Base-by-base conservation (phyloP, 2,888 invertebrate species). In the Lycia hirtaria region DNA sequence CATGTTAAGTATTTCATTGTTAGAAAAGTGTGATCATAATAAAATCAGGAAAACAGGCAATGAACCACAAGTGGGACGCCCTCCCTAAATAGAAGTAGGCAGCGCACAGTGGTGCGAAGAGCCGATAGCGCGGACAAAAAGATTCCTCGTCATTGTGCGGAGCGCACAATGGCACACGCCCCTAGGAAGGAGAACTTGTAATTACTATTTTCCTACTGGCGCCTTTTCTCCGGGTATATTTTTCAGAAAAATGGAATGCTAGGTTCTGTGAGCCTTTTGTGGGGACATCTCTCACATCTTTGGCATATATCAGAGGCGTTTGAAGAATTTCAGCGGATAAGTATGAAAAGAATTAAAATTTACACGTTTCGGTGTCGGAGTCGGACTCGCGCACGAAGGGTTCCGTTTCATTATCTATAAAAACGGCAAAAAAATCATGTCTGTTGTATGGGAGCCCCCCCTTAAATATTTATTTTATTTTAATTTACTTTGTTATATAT, bases 91-190 rank as follows among this genome's bases (percentile, higher is more conserved):
- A 83, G 79, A 82, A 26, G 51, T 49, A 51, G 44, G 62, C 48
- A 50, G 64, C 68, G 81, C 84, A 80, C 85, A 78, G 80, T 82
- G 87, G 88, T 90, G 91, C 90, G 80, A 86, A 84, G 84, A 74
- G 76, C 81, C 85, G 92, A 91, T 91, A 91, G 79, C 80, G 77
- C 73, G 84, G 85, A 92, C 92, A 92, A 91, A 92, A 91, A 92
- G 90, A 87, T 89, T 89, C 89, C 87, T 75, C 76, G 69, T 80
- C 83, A 91, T 92, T 92, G 92, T 91, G 83, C 72, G 59, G 67
- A 63, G 60, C 62, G 75, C 82, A 92, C 92, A 91, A 91, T 89
- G 73, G 81, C 75, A 33, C 76, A 73, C 78, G 76, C 69, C 71
- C 68, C 76, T 75, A 76, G 85, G 81, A 80, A 80, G 76, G 77